Conservation (phyloP, 1,140 invertebrate genomes). For the Nebria ingens region DNA sequence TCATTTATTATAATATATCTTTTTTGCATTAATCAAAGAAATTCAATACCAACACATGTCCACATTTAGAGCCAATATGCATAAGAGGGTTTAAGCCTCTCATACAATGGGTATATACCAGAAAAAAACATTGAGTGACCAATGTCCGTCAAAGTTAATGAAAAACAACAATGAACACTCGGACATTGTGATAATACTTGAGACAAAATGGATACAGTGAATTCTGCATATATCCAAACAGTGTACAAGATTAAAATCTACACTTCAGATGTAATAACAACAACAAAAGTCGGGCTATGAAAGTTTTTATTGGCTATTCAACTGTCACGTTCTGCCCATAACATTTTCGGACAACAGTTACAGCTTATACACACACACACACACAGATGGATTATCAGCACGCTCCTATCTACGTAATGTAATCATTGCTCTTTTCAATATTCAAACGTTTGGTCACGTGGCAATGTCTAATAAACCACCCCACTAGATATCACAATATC, state of each 20-base stretch:
- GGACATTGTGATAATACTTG: not conserved
- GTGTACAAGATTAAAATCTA: not conserved
- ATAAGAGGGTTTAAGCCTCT: too few species aligned
- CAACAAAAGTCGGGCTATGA: not conserved
- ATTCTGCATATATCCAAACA: not conserved
- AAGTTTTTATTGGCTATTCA: constrained; percentile 7
- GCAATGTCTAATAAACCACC: not conserved
- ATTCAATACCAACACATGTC: not conserved
- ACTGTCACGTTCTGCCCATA: not conserved
- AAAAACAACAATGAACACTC: not conserved
- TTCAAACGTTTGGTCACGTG: not conserved
- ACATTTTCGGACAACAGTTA: not conserved
- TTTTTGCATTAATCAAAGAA: not conserved
- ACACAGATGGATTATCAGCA: not conserved
- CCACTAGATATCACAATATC: not conserved
- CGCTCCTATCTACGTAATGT: not conserved
- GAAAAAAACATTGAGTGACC: too few species aligned
- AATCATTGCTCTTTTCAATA: constrained; percentile 6
- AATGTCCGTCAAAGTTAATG: not conserved
- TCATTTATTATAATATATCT: not conserved
- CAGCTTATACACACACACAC: not conserved
- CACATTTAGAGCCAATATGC: too few species aligned
- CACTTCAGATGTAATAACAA: not conserved
- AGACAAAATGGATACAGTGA: too few species aligned
- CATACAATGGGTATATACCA: too few species aligned